Percentiles rank a stretch among this genome's conserved stretches.
phyloP scores from a whole-genome alignment of 2,888 invertebrate species.

The Pandemis corylana region DNA sequence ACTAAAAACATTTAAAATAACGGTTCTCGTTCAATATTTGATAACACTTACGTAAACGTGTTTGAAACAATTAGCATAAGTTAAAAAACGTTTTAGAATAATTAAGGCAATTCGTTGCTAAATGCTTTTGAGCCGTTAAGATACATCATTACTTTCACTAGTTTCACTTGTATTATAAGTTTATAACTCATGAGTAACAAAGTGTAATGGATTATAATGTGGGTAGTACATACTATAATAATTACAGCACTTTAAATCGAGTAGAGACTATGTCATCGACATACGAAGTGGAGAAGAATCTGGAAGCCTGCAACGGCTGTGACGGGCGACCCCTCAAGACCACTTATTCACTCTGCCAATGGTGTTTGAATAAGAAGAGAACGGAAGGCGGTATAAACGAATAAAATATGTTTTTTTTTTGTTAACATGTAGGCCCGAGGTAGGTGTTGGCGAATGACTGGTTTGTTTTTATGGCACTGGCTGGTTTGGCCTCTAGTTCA shows the following conservation, averaged over 20 bases:
- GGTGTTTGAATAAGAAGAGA: too few relatives aligned
- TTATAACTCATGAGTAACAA: slow-evolving; percentile 18
- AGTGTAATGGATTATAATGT: background rate
- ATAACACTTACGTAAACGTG: slow-evolving; percentile 27
- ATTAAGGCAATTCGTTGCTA: slow-evolving; percentile 30
- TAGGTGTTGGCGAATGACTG: too few relatives aligned
- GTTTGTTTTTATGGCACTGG: too few relatives aligned
- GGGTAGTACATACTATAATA: background rate
- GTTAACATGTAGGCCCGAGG: too few relatives aligned
- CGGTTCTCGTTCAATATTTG: slow-evolving; percentile 1
- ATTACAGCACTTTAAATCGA: background rate
- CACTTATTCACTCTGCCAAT: too few relatives aligned
- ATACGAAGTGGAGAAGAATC: too few relatives aligned
- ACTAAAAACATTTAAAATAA: background rate
- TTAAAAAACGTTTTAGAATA: slow-evolving; percentile 26
- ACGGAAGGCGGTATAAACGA: too few relatives aligned
- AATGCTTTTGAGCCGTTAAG: slow-evolving; percentile 29
- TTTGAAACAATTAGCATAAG: slow-evolving; percentile 24
- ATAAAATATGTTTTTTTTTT: too few relatives aligned
- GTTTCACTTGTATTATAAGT: slow-evolving; percentile 26
- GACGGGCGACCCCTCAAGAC: too few relatives aligned
- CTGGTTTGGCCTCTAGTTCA: too few relatives aligned
- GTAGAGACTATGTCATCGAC: background rate
- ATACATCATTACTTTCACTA: slow-evolving; percentile 36
- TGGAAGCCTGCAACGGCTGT: too few relatives aligned